Evolutionary conservation across 2,113 vertebrate species (phyloP).

Genomic region (Spilogale gracilis): DNA sequence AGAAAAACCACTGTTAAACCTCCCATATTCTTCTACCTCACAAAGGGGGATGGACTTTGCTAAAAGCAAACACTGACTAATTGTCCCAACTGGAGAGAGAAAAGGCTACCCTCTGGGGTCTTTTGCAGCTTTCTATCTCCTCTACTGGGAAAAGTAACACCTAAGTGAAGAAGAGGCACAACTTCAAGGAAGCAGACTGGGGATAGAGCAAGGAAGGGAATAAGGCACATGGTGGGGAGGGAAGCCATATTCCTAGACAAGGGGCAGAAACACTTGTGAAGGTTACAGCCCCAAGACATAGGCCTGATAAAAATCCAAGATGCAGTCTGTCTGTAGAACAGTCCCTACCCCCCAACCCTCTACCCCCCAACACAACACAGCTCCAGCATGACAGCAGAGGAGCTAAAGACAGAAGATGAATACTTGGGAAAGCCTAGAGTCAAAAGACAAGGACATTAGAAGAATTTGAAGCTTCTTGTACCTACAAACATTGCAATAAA

Average conservation of each 20-base stretch:
- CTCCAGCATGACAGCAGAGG: neutral
- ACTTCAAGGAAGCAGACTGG: neutral
- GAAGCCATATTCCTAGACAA: neutral
- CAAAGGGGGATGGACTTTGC: neutral
- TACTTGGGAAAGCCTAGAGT: neutral
- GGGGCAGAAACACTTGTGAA: neutral
- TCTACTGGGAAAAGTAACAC: neutral
- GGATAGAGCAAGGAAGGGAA: neutral
- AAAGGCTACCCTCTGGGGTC: neutral
- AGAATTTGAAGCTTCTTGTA: neutral
- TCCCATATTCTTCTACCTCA: neutral
- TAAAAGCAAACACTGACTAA: neutral
- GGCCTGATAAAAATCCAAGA: neutral
- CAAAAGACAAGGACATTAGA: neutral
- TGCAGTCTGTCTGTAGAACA: neutral
- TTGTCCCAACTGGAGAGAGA: neutral
- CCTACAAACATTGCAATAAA: neutral
- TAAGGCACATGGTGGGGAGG: no score
- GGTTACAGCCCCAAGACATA: accelerated
- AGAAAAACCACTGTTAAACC: neutral
- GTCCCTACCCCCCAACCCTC: neutral
- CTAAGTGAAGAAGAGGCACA: neutral
- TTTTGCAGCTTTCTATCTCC: neutral
- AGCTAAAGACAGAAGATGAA: neutral
- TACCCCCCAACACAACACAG: neutral